phyloP scores from a whole-genome alignment of 2,113 vertebrate genomes.

The Fukomys damarensis region DNA sequence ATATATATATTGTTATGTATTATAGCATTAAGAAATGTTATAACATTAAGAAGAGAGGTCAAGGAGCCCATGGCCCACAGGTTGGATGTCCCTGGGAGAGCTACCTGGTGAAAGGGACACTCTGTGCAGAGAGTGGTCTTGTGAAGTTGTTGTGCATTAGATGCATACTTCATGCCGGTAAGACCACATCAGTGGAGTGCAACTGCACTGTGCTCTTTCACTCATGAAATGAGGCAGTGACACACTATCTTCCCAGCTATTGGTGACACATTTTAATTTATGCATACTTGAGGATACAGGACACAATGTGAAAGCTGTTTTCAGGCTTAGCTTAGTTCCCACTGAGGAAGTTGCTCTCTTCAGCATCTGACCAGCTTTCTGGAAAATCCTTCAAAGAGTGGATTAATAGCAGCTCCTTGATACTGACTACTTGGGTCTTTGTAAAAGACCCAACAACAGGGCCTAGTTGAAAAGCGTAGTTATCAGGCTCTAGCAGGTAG shows the following conservation, averaged over 20 bases:
- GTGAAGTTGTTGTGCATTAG: neutral
- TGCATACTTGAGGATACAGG: neutral
- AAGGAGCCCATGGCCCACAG: neutral
- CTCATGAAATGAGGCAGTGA: neutral
- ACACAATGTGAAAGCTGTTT: neutral
- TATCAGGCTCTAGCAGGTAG: conserved; percentile 44
- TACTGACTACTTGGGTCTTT: conserved; percentile 32
- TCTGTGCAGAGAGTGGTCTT: neutral
- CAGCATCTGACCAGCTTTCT: neutral
- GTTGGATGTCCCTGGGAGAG: neutral
- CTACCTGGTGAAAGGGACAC: neutral
- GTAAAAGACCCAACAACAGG: conserved; percentile 18
- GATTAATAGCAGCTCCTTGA: conserved; percentile 36
- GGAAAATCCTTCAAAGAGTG: conserved; percentile 38
- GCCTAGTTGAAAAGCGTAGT: neutral
- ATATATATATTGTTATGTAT: too few species aligned
- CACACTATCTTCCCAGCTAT: neutral
- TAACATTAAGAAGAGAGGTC: neutral
- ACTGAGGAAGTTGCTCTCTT: conserved; percentile 31
- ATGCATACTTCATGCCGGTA: neutral
- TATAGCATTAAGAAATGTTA: too few species aligned
- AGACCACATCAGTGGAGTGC: neutral
- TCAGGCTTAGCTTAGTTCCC: neutral
- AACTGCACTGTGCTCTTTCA: neutral
- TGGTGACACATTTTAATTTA: conserved; percentile 17